phyloP scores from a whole-genome alignment of 2,113 vertebrate species.

The Ochotona curzoniae region DNA sequence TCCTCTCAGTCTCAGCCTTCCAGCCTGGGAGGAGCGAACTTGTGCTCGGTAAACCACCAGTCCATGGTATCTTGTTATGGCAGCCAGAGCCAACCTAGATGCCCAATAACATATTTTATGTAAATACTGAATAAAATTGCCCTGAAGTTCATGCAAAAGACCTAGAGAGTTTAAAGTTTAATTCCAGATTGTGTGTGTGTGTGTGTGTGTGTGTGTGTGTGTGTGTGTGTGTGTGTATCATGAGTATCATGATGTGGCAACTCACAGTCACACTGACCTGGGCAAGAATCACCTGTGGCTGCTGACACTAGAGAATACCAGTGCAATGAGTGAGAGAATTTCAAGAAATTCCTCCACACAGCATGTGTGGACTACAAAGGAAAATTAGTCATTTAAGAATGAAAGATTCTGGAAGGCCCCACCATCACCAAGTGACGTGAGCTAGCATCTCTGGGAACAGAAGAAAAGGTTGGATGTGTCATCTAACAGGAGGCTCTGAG shows the following conservation, averaged over 20 bases:
- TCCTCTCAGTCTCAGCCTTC: neutral
- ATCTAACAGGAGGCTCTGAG: neutral
- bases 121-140: conserved; percentile 5
- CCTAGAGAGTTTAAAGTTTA: neutral
- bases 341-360: neutral
- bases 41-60: neutral
- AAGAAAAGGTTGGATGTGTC: neutral
- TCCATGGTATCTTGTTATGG: neutral
- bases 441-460: neutral
- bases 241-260: neutral
- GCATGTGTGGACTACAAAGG: neutral
- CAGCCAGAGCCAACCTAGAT: neutral
- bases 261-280: neutral
- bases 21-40: neutral
- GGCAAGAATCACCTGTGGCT: neutral
- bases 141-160: conserved; percentile 8
- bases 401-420: neutral
- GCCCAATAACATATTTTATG: neutral
- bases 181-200: neutral
- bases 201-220: too few species aligned
- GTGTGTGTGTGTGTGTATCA: neutral
- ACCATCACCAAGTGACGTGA: neutral
- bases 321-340: neutral
- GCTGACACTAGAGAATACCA: neutral
- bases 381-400: neutral